Evolutionary conservation across 2,113 vertebrate species (phyloP), one percentile per base, ranked within the genome.

Genomic region (Tupaia tana): DNA sequence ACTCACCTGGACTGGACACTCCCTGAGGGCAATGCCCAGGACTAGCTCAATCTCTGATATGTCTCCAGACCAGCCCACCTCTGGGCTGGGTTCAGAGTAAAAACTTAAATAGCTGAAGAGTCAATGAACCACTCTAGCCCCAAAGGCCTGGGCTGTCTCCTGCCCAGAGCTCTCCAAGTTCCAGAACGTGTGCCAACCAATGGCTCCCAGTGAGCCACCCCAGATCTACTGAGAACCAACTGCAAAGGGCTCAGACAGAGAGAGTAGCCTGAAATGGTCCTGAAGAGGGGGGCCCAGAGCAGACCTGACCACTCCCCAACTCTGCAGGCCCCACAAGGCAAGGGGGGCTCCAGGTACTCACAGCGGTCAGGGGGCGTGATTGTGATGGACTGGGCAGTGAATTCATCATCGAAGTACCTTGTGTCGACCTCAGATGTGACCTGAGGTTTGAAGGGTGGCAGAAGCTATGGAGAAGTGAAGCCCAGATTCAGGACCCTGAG

Each of bases 391-490:
- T 99, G 99, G 83, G 99, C 99, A 0, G 99, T 99, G 98, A 99
- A 99, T 94, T 99, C 99, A 0, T 99, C 99, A 1, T 99, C 99
- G 2, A 99, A 99, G 96, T 99, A 99, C 90, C 99, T 98, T 0
- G 99, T 99, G 98, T 99, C 99, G 0, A 99, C 99, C 98, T 99
- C 99, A 0, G 99, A 99, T 0, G 99, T 99, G 77, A 99, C 99
- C 93, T 99, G 99, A 93, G 99, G 99, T 96, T 99, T 99, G 98
- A 99, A 99, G 0, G 99, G 99, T 0, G 99, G 99, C 90, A 98
- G 95, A 69, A 99, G 99, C 99, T 99, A 97, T 13, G 12, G 93
- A 82, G 24, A 27, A 93, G 69, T 91, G n/a, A 25, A 63, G 58
- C 75, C 58, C 79, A 22, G 78, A 3, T 70, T 97, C 91, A 93